Evolutionary conservation across 2,797 vertebrate genomes (phyloP).

Genomic region (Galagoides demidoff): DNA sequence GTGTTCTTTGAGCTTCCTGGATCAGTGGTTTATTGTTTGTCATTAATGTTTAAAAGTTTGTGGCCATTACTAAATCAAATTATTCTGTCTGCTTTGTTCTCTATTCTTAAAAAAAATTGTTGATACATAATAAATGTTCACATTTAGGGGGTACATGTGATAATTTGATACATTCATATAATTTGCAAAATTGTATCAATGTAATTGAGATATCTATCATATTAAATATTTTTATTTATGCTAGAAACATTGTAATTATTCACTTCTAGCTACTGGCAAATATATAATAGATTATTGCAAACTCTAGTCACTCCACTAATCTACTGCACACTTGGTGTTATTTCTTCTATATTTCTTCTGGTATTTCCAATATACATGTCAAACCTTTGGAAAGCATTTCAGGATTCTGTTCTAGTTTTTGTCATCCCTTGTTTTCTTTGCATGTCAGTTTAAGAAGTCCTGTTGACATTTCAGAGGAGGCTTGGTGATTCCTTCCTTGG

Average conservation of each 20-base stretch:
- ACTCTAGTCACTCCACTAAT: background rate
- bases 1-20: background rate
- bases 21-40: background rate
- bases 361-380: background rate
- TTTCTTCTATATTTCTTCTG: background rate
- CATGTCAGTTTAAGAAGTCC: background rate
- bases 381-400: background rate
- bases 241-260: background rate
- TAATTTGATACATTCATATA: background rate
- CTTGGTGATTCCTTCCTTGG: too few species aligned
- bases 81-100: background rate
- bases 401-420: background rate
- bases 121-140: background rate
- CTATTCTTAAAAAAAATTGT: background rate
- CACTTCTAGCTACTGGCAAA: background rate
- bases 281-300: background rate
- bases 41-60: background rate
- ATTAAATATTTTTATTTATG: background rate
- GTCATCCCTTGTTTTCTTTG: background rate
- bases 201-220: background rate
- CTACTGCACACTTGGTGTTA: background rate
- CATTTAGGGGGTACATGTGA: background rate
- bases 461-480: background rate
- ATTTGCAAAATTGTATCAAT: background rate
- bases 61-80: background rate